Conservation (phyloP, 2,888 invertebrate genomes). For the Cerceris ruficornis region DNA sequence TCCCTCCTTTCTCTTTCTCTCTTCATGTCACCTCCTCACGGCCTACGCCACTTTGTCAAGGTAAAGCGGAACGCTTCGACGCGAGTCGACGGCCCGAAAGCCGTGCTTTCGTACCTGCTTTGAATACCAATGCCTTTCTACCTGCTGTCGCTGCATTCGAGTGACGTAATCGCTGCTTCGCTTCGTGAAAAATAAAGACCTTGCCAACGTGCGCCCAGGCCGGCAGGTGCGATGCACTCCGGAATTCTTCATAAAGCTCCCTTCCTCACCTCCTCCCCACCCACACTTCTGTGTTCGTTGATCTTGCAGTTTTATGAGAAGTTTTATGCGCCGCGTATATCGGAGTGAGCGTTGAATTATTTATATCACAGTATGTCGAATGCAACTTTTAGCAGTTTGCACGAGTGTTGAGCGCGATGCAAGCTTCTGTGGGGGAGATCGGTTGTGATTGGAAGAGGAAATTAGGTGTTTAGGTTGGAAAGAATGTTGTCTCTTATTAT, state of each 20-base stretch:
- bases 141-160: slow-evolving; percentile 15
- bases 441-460: too few relatives aligned
- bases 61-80: slow-evolving; percentile 12
- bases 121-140: slow-evolving; percentile 37
- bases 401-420: too few relatives aligned
- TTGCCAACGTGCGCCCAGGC: not conserved
- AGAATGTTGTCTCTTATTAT: too few relatives aligned
- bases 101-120: slow-evolving; percentile 22
- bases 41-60: slow-evolving; percentile 6
- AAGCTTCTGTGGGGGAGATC: too few relatives aligned
- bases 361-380: too few relatives aligned
- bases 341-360: too few relatives aligned
- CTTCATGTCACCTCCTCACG: slow-evolving; percentile 4
- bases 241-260: not conserved
- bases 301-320: too few relatives aligned
- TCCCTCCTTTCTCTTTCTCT: not conserved
- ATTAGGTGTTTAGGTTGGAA: too few relatives aligned
- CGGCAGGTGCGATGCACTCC: not conserved
- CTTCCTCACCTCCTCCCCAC: too few relatives aligned
- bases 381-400: too few relatives aligned
- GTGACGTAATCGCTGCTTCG: slow-evolving; percentile 26
- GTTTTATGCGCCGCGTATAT: too few relatives aligned
- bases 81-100: slow-evolving; percentile 21
- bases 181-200: slow-evolving; percentile 27
- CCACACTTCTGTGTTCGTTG: too few relatives aligned